These are phyloP conservation scores for Tonatia bakeri DNA, from an alignment of 2,113 vertebrate species.

Conservation along the genomic window DNA sequence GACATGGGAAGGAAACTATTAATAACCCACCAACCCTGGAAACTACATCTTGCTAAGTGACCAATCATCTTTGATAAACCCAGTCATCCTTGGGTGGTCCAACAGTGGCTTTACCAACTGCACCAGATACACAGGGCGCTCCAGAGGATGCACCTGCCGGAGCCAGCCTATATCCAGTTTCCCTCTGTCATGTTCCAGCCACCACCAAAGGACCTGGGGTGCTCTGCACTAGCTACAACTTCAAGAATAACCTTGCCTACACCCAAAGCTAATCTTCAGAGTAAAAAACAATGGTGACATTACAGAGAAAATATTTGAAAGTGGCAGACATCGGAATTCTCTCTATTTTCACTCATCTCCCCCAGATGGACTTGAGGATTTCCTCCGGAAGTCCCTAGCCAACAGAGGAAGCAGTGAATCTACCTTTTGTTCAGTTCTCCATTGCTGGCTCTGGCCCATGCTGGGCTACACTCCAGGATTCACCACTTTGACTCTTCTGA, in stretches of 20 bases:
- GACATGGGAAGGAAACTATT: background rate
- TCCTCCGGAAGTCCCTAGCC: background rate
- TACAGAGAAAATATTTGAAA: background rate
- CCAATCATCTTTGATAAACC: background rate
- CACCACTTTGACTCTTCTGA: background rate
- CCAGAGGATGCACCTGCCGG: background rate
- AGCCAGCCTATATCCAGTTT: background rate
- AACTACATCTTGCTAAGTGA: background rate
- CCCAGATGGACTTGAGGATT: background rate
- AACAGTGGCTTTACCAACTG: background rate
- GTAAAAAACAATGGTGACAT: background rate
- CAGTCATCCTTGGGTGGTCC: background rate
- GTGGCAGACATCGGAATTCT: background rate
- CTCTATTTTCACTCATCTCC: background rate
- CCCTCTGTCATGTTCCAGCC: background rate
- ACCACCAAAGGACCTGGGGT: background rate
- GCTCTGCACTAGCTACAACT: background rate
- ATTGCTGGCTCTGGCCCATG: background rate
- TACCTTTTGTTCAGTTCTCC: no score
- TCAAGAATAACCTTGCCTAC: background rate
- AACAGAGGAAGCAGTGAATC: background rate
- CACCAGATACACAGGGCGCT: background rate
- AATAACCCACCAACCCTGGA: background rate
- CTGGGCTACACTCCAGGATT: background rate
- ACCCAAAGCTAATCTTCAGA: background rate